Percentiles rank a stretch among this genome's conserved stretches.
phyloP scores from a whole-genome alignment of 2,888 invertebrate species.

The Protonemura montana region DNA sequence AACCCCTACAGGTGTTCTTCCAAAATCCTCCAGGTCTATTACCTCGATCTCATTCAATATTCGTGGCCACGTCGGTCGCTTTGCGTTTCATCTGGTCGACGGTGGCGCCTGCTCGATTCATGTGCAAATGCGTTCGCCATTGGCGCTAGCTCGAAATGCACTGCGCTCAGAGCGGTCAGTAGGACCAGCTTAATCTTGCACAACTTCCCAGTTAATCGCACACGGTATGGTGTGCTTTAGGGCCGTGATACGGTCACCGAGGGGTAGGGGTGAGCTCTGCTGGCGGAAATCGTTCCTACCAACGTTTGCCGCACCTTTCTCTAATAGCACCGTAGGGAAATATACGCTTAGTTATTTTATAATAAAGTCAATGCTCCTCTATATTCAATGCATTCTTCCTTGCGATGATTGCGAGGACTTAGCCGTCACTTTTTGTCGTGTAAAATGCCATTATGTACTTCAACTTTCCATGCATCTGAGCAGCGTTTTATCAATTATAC shows the following conservation, averaged over 20 bases:
- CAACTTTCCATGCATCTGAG: neutral
- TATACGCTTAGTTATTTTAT: neutral
- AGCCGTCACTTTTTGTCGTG: neutral
- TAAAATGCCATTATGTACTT: neutral
- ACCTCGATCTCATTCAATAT: conserved; percentile 7
- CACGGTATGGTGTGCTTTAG: neutral
- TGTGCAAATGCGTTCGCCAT: neutral
- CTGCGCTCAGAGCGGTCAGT: neutral
- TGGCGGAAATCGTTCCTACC: neutral
- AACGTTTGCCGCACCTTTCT: neutral
- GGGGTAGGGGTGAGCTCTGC: neutral
- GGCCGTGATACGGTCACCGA: neutral
- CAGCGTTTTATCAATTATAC: neutral
- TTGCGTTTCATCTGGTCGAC: neutral
- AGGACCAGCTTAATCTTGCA: neutral
- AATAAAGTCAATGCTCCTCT: neutral
- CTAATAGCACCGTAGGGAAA: neutral
- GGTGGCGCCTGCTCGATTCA: neutral
- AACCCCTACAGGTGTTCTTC: neutral
- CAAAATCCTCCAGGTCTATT: neutral
- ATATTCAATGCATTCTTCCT: neutral
- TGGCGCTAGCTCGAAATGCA: neutral
- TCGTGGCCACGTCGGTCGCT: neutral
- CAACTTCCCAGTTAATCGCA: neutral
- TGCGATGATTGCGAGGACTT: neutral